Conservation (phyloP, 1,140 invertebrate species). For the Ceratosolen fusciceps region DNA sequence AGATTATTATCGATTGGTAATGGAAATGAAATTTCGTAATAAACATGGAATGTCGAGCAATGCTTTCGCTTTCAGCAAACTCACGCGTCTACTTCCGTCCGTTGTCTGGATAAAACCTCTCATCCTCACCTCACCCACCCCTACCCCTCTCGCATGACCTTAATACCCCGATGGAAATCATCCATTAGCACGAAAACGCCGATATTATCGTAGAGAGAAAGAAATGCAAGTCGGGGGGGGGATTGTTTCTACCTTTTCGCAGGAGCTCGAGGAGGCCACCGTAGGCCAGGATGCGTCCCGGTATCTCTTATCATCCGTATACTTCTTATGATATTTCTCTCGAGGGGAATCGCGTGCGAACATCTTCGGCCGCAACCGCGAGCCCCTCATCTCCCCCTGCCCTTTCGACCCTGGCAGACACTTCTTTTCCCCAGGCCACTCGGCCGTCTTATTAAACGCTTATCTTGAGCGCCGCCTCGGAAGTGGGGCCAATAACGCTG, state of each 20-base stretch:
- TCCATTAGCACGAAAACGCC: background rate
- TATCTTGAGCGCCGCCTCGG: conserved; percentile 17
- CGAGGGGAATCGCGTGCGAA: conserved; percentile 45
- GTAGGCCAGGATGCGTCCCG: background rate
- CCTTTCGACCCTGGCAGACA: background rate
- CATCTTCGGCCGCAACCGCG: conserved; percentile 16
- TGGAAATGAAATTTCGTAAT: too few species aligned
- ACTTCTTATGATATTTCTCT: conserved; percentile 37
- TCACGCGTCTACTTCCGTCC: background rate
- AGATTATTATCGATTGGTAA: too few species aligned
- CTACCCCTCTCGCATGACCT: background rate
- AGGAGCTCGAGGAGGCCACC: background rate
- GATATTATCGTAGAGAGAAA: background rate
- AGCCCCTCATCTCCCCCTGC: background rate
- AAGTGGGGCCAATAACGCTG: background rate
- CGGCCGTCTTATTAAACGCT: conserved; percentile 37
- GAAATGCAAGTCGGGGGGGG: too few species aligned
- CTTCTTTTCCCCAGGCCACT: background rate
- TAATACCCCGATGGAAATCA: background rate
- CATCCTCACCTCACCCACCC: too few species aligned
- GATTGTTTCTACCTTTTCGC: too few species aligned
- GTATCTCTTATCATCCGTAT: conserved; percentile 35
- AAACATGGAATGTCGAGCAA: background rate
- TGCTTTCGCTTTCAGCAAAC: background rate
- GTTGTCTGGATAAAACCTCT: background rate